Base-by-base conservation (phyloP, 1,140 invertebrate genomes). In the Heliconius hermathena region DNA sequence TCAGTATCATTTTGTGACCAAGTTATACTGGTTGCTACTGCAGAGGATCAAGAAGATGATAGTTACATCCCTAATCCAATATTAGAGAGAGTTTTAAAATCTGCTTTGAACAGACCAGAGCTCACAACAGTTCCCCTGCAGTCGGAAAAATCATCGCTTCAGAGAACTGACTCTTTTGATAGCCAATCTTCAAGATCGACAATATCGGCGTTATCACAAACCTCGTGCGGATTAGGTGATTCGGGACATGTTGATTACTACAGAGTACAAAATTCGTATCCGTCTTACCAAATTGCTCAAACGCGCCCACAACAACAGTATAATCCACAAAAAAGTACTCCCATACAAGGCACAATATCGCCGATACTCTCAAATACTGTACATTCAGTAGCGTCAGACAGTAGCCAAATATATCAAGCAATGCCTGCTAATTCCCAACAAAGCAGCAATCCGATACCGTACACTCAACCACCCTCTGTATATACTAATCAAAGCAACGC, bases 1-100 rank as follows among this genome's bases (percentile, higher is more conserved):
- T 98, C 97, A 84, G 98, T 99, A 2, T 98, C 98, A 0, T 99
- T 99, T 91, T 98, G 98, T 86, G 98, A 99, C 90, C 97, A 98
- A 93, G 98, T 99, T 0, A 98, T 98, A 78, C 94, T 99, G 46
- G 98, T 99, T 20, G 98, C 98, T 5, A 98, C 98, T 22, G 98
- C 98, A 0, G 98, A 98, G 87, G 98, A 99, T 84, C 97, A 98
- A 83, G 98, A 98, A 91, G 97, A 98, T 76, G 97, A 98, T 76
- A 97, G 97, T 84, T 98, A 98, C 84, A 98, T 98, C 88, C 98
- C 98, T 0, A 98, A 98, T 95, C 98, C 98, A 18, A 98, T 99
- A 82, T 91, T 98, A 79, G 98, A 98, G 90, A 95, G 98, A 80
- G 98, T 99, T 0, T 91, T 98, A 6, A 95, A 97, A 76, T 97